phyloP scores from a whole-genome alignment of 2,797 vertebrate genomes.

The Hapalemur alaotrensis region DNA sequence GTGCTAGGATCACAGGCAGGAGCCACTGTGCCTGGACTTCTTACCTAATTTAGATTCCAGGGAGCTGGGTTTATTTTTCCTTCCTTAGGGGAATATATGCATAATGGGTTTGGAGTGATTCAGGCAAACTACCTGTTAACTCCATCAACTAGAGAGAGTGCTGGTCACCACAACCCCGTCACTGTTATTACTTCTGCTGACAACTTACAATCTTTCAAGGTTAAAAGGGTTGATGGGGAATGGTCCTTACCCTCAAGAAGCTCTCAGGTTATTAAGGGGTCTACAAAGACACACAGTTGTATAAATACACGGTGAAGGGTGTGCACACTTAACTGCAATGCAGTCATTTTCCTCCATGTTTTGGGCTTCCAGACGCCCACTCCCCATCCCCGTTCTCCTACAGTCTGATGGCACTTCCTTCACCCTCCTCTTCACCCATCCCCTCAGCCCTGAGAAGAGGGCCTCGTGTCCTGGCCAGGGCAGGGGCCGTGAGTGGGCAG shows the following conservation, averaged over 20 bases:
- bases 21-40: neutral
- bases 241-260: neutral
- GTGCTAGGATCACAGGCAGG: no score
- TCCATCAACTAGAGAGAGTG: neutral
- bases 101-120: neutral
- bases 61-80: neutral
- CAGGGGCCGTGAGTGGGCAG: neutral
- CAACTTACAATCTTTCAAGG: no score
- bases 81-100: neutral
- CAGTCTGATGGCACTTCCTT: neutral
- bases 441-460: neutral
- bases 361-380: neutral
- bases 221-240: neutral
- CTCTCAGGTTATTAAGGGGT: neutral
- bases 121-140: neutral
- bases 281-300: neutral
- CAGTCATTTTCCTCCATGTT: neutral
- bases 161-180: neutral
- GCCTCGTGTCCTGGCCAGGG: neutral
- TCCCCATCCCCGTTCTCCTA: fast-evolving
- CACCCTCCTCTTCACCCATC: neutral
- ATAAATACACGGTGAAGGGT: fast-evolving
- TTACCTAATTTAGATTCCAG: neutral
- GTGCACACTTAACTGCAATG: neutral
- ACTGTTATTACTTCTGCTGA: neutral